Percentiles rank a stretch among this genome's conserved stretches.
Evolutionary conservation across 1,140 invertebrate species (phyloP).

Genomic region (Zelostemma sp.): DNA sequence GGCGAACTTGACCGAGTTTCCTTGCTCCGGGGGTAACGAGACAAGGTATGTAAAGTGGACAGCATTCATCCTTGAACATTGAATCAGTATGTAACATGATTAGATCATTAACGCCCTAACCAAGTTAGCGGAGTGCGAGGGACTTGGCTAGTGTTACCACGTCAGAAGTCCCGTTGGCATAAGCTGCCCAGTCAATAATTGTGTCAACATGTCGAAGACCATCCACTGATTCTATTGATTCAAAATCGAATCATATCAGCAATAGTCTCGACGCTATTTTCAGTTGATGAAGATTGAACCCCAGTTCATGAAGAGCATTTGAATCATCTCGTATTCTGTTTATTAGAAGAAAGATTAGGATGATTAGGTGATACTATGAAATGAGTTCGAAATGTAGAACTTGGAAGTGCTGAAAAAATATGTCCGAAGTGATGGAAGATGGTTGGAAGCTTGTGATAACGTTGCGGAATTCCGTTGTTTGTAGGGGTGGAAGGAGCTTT

Average conservation of each 20-base stretch:
- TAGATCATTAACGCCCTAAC: conserved; percentile 70
- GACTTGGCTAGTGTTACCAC: conserved; percentile 64
- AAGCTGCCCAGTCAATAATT: conserved; percentile 40
- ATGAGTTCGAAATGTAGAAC: too few relatives aligned
- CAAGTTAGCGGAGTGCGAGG: conserved; percentile 70
- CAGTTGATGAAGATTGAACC: background rate
- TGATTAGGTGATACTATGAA: too few relatives aligned
- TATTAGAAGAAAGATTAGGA: too few relatives aligned
- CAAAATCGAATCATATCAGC: background rate
- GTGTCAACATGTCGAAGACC: conserved; percentile 16
- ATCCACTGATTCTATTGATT: background rate
- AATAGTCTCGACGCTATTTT: background rate
- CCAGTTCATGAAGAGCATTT: too few relatives aligned
- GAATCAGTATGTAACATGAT: conserved; percentile 71
- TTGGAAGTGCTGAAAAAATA: too few relatives aligned
- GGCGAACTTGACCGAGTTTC: conserved; percentile 68
- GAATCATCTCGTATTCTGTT: too few relatives aligned
- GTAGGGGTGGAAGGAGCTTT: conserved; percentile 90
- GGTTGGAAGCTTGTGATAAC: conserved; percentile 3
- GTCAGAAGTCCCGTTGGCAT: conserved; percentile 60
- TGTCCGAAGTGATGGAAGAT: too few relatives aligned
- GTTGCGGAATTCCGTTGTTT: conserved; percentile 43
- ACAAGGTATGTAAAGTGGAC: conserved; percentile 70
- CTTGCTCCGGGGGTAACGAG: conserved; percentile 60
- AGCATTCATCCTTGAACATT: conserved; percentile 71